Base-by-base conservation (phyloP, 2,888 invertebrate genomes). In the Callyntrura guangdongensis region DNA sequence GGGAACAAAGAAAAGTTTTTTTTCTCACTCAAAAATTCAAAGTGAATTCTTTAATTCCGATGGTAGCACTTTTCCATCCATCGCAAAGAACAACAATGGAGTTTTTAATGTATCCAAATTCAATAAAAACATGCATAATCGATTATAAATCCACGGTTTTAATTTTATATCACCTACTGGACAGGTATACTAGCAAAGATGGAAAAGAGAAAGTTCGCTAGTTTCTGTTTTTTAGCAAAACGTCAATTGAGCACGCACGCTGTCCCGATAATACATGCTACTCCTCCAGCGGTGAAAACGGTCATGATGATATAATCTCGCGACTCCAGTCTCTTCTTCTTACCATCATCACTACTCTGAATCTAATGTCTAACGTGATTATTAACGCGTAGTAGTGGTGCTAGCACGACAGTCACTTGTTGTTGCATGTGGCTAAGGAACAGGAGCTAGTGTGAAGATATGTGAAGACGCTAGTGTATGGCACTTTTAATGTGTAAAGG, bases 331-430 rank as follows among this genome's bases (percentile, higher is more conserved):
- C 74, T 74, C 74, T 22, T 9, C 22, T 74, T 49, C n/a, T 20
- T 74, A 22, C 74, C 74, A 49, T n/a, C 53, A 53, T n/a, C 53
- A 5, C 53, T 2, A 9, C 53, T 4, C 36, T 36, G 36, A 36
- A 47, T 74, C 77, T 77, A 77, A 25, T 77, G 53, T 77, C 77
- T 77, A 77, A 77, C 77, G 20, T 77, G 53, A 77, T 77, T 77
- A 77, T 77, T 77, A 27, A 53, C 77, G 25, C 2, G 77, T 25
- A 25, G 77, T 56, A n/a, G 77, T 25, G 77, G 53, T 53, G 74
- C 22, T 11, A 53, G 77, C 77, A 77, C 53, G 77, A 53, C 49
- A 49, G 53, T 53, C 77, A 77, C 77, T 77, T 77, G 77, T 77
- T 77, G 77, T 77, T 69, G 69, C 69, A 47, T 74, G 74, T 49